Evolutionary conservation across 2,113 vertebrate species (phyloP), one percentile per base, ranked within the genome.

Genomic region (Donacobius atricapilla): DNA sequence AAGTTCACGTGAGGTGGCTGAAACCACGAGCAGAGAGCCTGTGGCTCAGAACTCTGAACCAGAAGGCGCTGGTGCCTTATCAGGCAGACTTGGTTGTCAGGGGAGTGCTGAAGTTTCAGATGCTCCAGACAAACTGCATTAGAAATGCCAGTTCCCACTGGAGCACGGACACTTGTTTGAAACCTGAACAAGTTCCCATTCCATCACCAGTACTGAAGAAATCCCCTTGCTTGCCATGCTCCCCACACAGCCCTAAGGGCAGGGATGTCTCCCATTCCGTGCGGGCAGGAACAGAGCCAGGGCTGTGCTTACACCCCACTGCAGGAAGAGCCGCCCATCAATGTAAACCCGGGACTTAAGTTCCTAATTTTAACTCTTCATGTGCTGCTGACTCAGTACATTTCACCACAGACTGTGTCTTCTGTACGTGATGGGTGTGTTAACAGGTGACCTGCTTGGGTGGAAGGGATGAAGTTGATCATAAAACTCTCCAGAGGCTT

Each of bases 281-380:
- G n/a, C 72, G 20, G 42, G 35, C 64, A 50, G 54, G 13, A 78
- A 39, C 50, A 0, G 13, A 33, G 37, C 23, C 83, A 35, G 72
- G 48, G 6, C 35, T 31, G 24, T 9, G 51, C 56, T 47, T 6
- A 23, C 33, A 15, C 8, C 50, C n/a, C 22, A 13, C 7, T 50
- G 69, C 44, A 30, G 37, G 31, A 68, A 60, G 50, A 1, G 1
- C 60, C 14, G n/a, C n/a, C n/a, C n/a, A n/a, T 3, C 56, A 8
- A 6, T 54, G 44, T n/a, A 53, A 20, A 20, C 39, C 3, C 0
- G 0, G 47, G n/a, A 33, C 47, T 24, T 7, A 5, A 0, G 4
- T 12, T 56, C 54, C 54, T 31, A 14, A 56, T 71, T 77, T 71
- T 81, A 81, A 77, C 40, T 80, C 40, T 15, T 37, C 35, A 40